phyloP scores from a whole-genome alignment of 2,888 invertebrate species.

The Cataglyphis rosenhaueri region DNA sequence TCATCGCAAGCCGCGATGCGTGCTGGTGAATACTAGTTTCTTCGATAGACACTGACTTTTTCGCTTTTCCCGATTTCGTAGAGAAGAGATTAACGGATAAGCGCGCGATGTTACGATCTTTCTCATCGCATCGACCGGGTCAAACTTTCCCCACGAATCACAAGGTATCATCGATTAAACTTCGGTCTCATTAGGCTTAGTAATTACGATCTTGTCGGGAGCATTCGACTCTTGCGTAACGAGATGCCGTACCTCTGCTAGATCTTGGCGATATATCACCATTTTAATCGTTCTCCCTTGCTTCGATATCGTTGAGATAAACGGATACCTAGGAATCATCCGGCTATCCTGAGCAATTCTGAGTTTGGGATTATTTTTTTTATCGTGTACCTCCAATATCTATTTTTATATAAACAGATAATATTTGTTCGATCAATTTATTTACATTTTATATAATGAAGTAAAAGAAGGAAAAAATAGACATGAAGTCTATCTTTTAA shows the following conservation, averaged over 20 bases:
- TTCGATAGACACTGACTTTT: neutral
- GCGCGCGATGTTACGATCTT: constrained; percentile 33
- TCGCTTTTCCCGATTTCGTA: constrained; percentile 25
- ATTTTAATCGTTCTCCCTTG: constrained; percentile 68
- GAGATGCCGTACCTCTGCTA: constrained; percentile 58
- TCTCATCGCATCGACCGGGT: constrained; percentile 20
- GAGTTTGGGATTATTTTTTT: constrained; percentile 23
- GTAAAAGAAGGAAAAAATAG: neutral
- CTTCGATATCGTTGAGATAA: constrained; percentile 63
- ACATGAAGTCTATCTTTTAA: too few relatives aligned
- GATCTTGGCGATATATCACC: constrained; percentile 73
- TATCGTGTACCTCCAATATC: neutral
- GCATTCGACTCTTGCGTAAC: constrained; percentile 64
- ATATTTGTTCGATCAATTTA: constrained; percentile 15
- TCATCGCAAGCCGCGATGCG: constrained; percentile 57
- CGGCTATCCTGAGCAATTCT: constrained; percentile 48
- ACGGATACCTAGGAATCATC: constrained; percentile 66
- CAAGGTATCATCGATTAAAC: constrained; percentile 65
- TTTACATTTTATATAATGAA: neutral
- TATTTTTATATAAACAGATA: constrained; percentile 15
- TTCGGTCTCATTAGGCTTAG: constrained; percentile 68
- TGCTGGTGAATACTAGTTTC: constrained; percentile 22
- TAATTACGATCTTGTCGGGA: constrained; percentile 72
- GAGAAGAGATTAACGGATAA: neutral
- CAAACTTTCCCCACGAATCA: constrained; percentile 61